phyloP scores from a whole-genome alignment of 2,888 invertebrate species.

The Drosophila planitibia region DNA sequence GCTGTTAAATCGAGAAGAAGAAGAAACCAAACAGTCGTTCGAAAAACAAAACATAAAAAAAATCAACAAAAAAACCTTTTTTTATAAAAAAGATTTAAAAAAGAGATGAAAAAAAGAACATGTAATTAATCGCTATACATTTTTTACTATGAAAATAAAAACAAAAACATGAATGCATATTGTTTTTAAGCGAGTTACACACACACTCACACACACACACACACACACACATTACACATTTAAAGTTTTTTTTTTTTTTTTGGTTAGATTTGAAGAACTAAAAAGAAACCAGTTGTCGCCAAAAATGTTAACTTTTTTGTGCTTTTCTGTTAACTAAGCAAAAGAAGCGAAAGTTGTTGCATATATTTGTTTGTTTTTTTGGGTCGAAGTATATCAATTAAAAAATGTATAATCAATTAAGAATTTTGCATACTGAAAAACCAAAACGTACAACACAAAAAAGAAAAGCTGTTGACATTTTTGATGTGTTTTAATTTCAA shows the following conservation, averaged over 20 bases:
- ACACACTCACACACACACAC: conserved; percentile 9
- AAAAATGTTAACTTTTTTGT: conserved; percentile 35
- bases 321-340: conserved; percentile 47
- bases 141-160: conserved; percentile 78
- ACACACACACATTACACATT: conserved; percentile 10
- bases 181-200: conserved; percentile 62
- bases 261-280: conserved; percentile 20
- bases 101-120: conserved; percentile 35
- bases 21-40: conserved; percentile 71
- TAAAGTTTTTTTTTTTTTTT: conserved; percentile 27
- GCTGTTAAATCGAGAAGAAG: conserved; percentile 46
- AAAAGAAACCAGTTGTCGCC: conserved; percentile 25
- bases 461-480: conserved; percentile 52
- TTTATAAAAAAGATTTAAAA: conserved; percentile 78
- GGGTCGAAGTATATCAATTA: conserved; percentile 34
- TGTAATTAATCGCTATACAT: conserved; percentile 74
- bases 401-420: conserved; percentile 36
- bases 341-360: conserved; percentile 36
- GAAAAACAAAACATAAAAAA: conserved; percentile 41
- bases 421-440: conserved; percentile 54
- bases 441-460: conserved; percentile 66
- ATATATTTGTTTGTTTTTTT: conserved; percentile 27
- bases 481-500: conserved; percentile 40
- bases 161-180: conserved; percentile 58
- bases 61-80: conserved; percentile 56